A percentile compares a stretch with the other conserved stretches of the same genome.
phyloP scores from a whole-genome alignment of 2,113 vertebrate genomes.

The Paedocypris sp. region DNA sequence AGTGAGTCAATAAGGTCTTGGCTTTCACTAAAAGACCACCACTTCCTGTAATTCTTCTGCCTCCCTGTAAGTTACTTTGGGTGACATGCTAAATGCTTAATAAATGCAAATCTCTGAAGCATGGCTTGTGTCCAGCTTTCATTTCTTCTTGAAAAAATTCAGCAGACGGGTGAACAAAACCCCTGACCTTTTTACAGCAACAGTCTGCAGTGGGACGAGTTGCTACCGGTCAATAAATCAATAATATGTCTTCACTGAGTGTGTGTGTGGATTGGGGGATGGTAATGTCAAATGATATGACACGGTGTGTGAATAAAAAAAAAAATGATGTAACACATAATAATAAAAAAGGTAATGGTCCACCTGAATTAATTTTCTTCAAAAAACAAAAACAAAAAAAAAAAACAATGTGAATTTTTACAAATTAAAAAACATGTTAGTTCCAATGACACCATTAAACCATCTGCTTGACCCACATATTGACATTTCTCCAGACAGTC shows the following conservation, averaged over 20 bases:
- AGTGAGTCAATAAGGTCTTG: no score
- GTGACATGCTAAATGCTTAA: no score
- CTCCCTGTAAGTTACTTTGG: no score
- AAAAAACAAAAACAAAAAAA: no score
- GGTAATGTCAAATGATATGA: not conserved
- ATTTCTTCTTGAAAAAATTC: not conserved
- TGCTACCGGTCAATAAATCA: not conserved
- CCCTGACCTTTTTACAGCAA: not conserved
- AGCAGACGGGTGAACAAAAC: not conserved
- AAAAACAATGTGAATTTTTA: no score
- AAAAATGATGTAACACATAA: not conserved
- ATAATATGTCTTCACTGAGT: not conserved
- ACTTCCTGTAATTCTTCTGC: no score
- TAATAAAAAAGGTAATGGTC: not conserved
- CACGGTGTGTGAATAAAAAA: no score
- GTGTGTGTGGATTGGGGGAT: not conserved
- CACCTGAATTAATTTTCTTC: no score
- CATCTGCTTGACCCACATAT: conserved; percentile 17
- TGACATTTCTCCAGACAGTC: not conserved
- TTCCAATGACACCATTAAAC: no score
- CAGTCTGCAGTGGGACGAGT: not conserved
- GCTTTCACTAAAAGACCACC: no score
- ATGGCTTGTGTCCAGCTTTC: no score
- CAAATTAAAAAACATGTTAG: not conserved
- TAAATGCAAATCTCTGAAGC: not conserved